Conservation (phyloP, 2,113 vertebrate species). For the Gracilinanus agilis region DNA sequence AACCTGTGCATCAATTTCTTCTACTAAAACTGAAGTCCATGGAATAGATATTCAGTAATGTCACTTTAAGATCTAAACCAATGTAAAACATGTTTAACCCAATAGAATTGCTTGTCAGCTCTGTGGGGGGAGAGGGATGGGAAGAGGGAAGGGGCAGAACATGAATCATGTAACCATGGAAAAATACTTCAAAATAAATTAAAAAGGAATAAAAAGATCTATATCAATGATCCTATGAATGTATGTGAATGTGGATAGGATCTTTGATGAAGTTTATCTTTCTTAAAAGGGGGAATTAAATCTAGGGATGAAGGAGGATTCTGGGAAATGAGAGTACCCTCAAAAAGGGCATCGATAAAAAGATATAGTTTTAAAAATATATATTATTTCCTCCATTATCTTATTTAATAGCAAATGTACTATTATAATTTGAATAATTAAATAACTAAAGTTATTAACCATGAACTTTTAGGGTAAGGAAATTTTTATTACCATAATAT, state of each 20-base stretch:
- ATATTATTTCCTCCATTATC: not conserved
- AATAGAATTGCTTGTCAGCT: too few relatives aligned
- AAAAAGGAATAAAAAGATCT: not conserved
- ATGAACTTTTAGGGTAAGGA: not conserved
- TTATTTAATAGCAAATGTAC: not conserved
- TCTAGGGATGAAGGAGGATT: not conserved
- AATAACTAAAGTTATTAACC: not conserved
- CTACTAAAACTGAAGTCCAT: not conserved
- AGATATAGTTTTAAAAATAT: not conserved
- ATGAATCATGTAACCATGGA: too few relatives aligned
- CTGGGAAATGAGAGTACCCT: not conserved
- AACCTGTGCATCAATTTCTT: not conserved
- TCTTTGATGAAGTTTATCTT: not conserved
- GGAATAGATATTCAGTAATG: not conserved
- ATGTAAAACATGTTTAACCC: too few relatives aligned
- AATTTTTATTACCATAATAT: not conserved
- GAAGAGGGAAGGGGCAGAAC: too few relatives aligned
- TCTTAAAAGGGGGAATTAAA: not conserved
- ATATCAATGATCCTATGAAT: not conserved
- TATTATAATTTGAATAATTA: not conserved
- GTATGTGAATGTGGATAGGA: not conserved
- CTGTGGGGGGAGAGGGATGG: too few relatives aligned
- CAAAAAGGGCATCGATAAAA: not conserved
- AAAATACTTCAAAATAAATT: too few relatives aligned
- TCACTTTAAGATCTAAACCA: not conserved